Base-by-base conservation (phyloP, 2,113 vertebrate genomes). In the Etheostoma cragini region DNA sequence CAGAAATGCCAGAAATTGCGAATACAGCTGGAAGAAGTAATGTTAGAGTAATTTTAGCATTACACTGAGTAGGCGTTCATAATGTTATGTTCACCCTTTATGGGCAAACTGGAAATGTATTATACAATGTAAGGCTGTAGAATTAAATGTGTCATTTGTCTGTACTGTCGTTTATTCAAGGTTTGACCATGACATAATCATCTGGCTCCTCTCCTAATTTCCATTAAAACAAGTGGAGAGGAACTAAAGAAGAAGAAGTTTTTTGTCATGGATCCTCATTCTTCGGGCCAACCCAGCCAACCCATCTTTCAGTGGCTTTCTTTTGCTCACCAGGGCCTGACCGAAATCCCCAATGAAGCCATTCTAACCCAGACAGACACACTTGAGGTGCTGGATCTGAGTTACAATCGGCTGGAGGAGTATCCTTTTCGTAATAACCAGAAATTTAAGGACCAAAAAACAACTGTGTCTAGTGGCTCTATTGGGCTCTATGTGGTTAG, bases 381-480 rank as follows among this genome's bases (percentile, higher is more conserved):
- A 1, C 90, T 96, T 65, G 92, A 96, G 89, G 94, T 94, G 47
- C 84, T 96, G 89, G 95, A 95, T 83, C 91, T 95, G 75, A 95
- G 95, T 53, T 92, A 94, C 87, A 96, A 96, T 67, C 35, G 92
- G 53, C 89, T 96, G 74, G 81, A 95, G 14, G 94, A 96, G 95
- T 95, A 96, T 95, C 94, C 94, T 96, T 95, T 82, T 17, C 2
- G 24, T 26, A 2, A 19, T 0, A 14, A 8, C 7, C 4, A 5
- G 1, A 19, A 13, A 13, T 15, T 72, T 38, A 12, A 49, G 38
- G n/a, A 42, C 11, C 5, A 30, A 52, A 50, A 2, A 8, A 2
- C 16, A 6, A 8, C 38, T 35, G 21, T 35, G 21, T 21, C 14
- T 22, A 58, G 22, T 46, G 10, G 26, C 26, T 26, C 33, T 33